Conservation (phyloP, 2,888 invertebrate genomes). For the Geotrupes spiniger region DNA sequence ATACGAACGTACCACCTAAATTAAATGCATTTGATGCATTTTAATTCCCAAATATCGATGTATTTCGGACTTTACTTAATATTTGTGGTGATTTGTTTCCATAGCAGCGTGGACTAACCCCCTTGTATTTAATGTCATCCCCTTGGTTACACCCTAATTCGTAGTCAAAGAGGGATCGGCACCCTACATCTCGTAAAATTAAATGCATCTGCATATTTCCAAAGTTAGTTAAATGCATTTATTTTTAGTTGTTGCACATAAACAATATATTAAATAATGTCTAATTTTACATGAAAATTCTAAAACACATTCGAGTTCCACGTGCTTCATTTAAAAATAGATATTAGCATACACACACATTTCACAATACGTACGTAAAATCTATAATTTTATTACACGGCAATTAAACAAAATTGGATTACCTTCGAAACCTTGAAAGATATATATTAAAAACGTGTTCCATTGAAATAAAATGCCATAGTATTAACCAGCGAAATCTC, state of each 20-base stretch:
- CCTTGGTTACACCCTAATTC: constrained; percentile 9
- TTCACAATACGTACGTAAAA: neutral
- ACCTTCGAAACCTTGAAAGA: constrained; percentile 3
- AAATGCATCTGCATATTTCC: constrained; percentile 1
- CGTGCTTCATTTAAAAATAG: constrained; percentile 15
- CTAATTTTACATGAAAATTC: constrained; percentile 9
- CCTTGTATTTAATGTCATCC: constrained; percentile 7
- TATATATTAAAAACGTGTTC: constrained; percentile 1
- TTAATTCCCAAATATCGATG: too few species aligned
- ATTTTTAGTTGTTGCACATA: constrained; percentile 2
- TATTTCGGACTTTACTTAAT: too few species aligned
- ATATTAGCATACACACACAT: constrained; percentile 5
- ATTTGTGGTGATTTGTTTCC: constrained; percentile 4
- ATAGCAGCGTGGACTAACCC: neutral
- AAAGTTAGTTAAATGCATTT: neutral
- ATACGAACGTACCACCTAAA: constrained; percentile 6
- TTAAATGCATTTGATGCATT: neutral
- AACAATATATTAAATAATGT: constrained; percentile 4
- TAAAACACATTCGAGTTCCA: constrained; percentile 10
- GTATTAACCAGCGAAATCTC: constrained; percentile 15
- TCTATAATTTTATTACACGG: neutral
- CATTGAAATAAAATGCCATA: neutral
- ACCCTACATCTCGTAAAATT: neutral
- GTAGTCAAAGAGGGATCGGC: neutral
- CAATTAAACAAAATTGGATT: too few species aligned